Conservation (phyloP, 2,797 vertebrate genomes). For the Phrynocephalus forsythii region DNA sequence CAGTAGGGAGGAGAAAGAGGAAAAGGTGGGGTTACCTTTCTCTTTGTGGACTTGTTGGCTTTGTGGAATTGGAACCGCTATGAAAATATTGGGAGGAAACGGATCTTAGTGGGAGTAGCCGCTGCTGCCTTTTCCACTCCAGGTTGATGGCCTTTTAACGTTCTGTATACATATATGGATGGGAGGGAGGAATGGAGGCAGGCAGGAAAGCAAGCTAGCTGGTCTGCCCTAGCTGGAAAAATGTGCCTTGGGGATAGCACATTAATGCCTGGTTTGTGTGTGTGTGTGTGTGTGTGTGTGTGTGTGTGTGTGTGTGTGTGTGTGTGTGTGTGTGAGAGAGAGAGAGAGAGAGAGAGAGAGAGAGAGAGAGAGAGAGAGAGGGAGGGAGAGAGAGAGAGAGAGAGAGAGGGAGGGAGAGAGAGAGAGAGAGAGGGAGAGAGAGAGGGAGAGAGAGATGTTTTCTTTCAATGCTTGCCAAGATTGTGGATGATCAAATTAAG, state of each 20-base stretch:
- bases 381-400: background rate
- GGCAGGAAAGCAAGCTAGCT: background rate
- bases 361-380: too few relatives aligned
- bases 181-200: background rate
- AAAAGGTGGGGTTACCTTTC: background rate
- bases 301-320: too few relatives aligned
- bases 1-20: background rate
- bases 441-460: background rate
- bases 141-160: background rate
- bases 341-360: background rate
- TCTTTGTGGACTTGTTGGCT: background rate
- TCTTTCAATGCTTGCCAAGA: background rate
- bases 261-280: background rate
- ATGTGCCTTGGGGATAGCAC: background rate
- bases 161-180: background rate
- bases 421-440: background rate
- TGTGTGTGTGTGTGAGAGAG: background rate
- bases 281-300: background rate
- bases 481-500: too few relatives aligned
- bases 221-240: background rate
- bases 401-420: background rate
- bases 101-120: background rate
- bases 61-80: background rate
- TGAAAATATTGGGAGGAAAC: background rate
- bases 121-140: background rate